phyloP scores from a whole-genome alignment of 1,140 invertebrate species.

The Cydia splendana region DNA sequence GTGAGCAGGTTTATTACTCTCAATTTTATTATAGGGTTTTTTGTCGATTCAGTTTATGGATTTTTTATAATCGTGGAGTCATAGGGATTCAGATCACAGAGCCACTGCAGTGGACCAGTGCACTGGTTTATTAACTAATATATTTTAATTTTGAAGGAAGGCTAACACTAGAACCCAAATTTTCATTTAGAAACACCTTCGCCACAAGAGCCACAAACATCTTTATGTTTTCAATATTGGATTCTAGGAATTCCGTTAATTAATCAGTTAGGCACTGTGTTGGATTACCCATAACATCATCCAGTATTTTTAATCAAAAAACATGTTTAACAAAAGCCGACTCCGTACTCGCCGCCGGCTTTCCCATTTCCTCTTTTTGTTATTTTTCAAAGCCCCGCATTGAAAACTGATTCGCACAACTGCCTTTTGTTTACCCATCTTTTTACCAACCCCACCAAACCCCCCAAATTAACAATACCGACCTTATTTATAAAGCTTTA shows the following conservation, averaged over 20 bases:
- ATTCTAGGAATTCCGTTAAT: background rate
- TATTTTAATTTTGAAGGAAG: too few relatives aligned
- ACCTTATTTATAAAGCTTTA: background rate
- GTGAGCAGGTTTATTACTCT: too few relatives aligned
- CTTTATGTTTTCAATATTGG: background rate
- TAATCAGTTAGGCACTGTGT: too few relatives aligned
- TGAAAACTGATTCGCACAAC: conserved; percentile 28
- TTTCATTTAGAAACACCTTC: too few relatives aligned
- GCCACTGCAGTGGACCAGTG: too few relatives aligned
- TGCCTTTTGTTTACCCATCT: conserved; percentile 29
- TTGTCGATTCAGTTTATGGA: too few relatives aligned
- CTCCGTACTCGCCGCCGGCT: background rate
- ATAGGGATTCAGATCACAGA: too few relatives aligned
- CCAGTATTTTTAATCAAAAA: background rate
- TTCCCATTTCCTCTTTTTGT: conserved; percentile 28
- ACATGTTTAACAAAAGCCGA: background rate
- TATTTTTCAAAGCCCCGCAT: conserved; percentile 25
- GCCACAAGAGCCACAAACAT: too few relatives aligned
- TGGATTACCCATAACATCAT: background rate
- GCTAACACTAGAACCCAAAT: too few relatives aligned
- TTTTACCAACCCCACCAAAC: background rate
- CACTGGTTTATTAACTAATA: too few relatives aligned
- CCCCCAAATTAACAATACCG: background rate
- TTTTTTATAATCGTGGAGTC: too few relatives aligned
- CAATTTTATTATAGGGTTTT: too few relatives aligned